A percentile compares a stretch with the other conserved stretches of the same genome.
Conservation (phyloP, 2,888 invertebrate genomes). For the Metalampra italica region DNA sequence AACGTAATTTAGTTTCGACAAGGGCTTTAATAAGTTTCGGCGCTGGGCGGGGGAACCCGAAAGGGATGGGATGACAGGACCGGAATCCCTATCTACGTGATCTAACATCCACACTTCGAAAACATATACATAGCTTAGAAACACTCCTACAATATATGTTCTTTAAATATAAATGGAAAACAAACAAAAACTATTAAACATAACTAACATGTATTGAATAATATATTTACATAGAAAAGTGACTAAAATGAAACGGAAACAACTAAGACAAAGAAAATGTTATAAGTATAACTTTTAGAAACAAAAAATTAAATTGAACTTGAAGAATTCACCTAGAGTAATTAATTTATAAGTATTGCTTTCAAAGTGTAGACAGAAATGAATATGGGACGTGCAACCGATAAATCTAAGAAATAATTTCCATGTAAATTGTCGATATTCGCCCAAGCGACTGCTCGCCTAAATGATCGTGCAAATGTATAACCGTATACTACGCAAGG, state of each 20-base stretch:
- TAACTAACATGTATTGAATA: no score
- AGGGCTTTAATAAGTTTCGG: slow-evolving; percentile 61
- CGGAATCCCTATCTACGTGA: slow-evolving; percentile 61
- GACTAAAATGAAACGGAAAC: neutral
- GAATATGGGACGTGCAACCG: slow-evolving; percentile 62
- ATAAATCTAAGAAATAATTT: slow-evolving; percentile 26
- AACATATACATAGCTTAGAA: slow-evolving; percentile 25
- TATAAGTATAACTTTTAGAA: no score
- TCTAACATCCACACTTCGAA: slow-evolving; percentile 65
- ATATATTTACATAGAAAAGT: no score
- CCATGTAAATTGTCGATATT: slow-evolving; percentile 20
- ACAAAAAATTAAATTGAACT: no score
- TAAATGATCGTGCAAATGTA: slow-evolving; percentile 60
- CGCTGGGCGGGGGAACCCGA: slow-evolving; percentile 75
- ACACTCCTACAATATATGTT: slow-evolving; percentile 3
- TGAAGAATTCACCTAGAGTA: slow-evolving; percentile 2
- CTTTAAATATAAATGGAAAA: neutral
- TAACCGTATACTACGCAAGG: slow-evolving; percentile 37
- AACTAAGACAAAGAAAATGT: neutral
- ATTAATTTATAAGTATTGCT: slow-evolving; percentile 13
- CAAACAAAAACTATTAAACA: no score
- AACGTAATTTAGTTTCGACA: slow-evolving; percentile 37
- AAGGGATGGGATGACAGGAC: slow-evolving; percentile 43
- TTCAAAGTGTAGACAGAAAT: slow-evolving; percentile 69
- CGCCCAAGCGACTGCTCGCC: slow-evolving; percentile 58